Evolutionary conservation across 92 coral and sea anemone genomes (phyloP), one percentile per base, ranked within the genome.

Genomic region (Parazoanthus swiftii): DNA sequence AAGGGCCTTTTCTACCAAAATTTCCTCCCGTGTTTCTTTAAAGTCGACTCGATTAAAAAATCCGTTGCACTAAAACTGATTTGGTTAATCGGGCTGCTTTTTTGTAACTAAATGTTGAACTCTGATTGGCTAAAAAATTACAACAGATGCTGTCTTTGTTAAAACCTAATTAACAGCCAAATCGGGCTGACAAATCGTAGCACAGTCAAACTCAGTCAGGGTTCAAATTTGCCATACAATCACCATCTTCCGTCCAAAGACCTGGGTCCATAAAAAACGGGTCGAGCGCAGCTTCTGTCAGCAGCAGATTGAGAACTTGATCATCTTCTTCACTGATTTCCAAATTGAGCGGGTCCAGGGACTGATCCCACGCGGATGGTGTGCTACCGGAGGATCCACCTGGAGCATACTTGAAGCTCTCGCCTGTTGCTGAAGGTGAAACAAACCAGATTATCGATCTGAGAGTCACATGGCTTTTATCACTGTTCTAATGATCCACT

Each of bases 311-410:
- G 26, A 96, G 82, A 23, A 96, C 98, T 80, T 88, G 92, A 25
- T 94, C 96, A 42, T 96, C 98, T 5, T 90, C 95, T 26, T 96
- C 98, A 65, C 92, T 94, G 20, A 94, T 89, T 56, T 92, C 93
- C 81, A 90, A 82, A 81, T 77, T 92, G 65, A 77, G 79, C 63
- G 86, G 72, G 56, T 87, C 88, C 18, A 81, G 85, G 3, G 88
- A 65, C 42, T 67, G 88, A 3, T 81, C 79, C 86, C 81, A 71
- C 37, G 85, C 46, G 25, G 75, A 39, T 39, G 42, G n/a, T 35
- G 63, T 70, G 65, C 75, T 85, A 0, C 77, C 43, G 3, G 80
- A 77, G 10, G 80, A 54, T 43, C 84, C 81, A 20, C 74, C 74
- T 14, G 81, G 42, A 8, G 74, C 43, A 63, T 73, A 25, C 37